Evolutionary conservation across 2,113 vertebrate genomes (phyloP), one percentile per base, ranked within the genome.

Genomic region (Clarias magur): DNA sequence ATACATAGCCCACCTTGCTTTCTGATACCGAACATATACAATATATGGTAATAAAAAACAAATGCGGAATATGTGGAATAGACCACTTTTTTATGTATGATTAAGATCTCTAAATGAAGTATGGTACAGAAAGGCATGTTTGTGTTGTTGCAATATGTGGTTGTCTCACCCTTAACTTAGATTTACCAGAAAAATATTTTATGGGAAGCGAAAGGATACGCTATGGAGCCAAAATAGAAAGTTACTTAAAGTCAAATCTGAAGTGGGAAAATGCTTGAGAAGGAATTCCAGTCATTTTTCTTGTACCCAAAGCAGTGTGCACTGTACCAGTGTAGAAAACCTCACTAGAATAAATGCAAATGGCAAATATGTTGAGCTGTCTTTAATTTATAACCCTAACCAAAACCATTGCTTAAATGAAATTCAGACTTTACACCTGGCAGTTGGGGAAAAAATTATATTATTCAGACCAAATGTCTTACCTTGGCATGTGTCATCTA

Each of bases 401-500:
- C 16, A 53, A 63, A 25, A 30, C 63, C 25, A 67, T 23, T 60
- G 27, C 73, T 54, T 86, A 78, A 80, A 80, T 82, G 15, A 65
- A 76, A 89, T 56, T 88, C 42, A 56, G 85, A 79, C 65, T 87
- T 59, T 65, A 86, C 73, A 63, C 53, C 86, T 68, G 56, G 48
- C 65, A 87, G 48, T 53, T 30, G 21, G 70, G 70, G 4, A 4
- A 60, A 4, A 67, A 76, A 59, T 3, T 17, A 11, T 59, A 34
- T 56, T n/a, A 76, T 57, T 38, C 27, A 78, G 65, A 87, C 82
- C 65, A 87, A 83, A 87, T 54, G n/a, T 56, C 90, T 97, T 94
- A 99, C 98, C 96, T 94, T 94, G 95, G 92, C 98, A 99, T 8
- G 75, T 1, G 0, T 96, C 92, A 0, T 95, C 92, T 15, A 88